A percentile compares a stretch with the other conserved stretches of the same genome.
Conservation (phyloP, 2,797 vertebrate species). For the Picus viridis region DNA sequence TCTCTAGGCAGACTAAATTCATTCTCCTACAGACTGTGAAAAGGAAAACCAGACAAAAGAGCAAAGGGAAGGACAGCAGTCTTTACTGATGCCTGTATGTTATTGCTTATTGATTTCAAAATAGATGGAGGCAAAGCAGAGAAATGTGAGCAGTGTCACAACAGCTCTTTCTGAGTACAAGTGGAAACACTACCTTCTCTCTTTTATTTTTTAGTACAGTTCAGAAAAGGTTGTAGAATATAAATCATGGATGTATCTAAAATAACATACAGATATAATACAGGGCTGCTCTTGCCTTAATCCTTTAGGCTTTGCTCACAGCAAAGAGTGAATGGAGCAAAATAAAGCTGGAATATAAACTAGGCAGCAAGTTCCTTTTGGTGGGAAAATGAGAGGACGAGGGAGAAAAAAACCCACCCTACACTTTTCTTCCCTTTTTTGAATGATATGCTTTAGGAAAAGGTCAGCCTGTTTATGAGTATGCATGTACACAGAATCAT, state of each 20-base stretch:
- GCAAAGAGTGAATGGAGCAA: neutral
- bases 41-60: conserved; percentile 33
- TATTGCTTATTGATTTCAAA: neutral
- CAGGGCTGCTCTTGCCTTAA: neutral
- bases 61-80: neutral
- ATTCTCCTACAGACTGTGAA: neutral
- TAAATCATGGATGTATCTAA: neutral
- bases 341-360: conserved; percentile 8
- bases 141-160: neutral
- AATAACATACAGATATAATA: neutral
- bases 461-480: neutral
- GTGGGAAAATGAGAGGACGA: conserved; percentile 12
- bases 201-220: neutral
- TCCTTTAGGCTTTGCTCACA: neutral
- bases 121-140: neutral
- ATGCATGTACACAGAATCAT: neutral
- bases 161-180: neutral
- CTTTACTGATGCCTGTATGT: neutral
- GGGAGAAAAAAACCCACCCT: neutral
- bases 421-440: neutral
- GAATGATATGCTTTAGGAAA: neutral
- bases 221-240: neutral
- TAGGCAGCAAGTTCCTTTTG: neutral
- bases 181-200: neutral
- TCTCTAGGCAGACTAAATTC: conserved; percentile 10